Evolutionary conservation across 1,140 invertebrate species (phyloP), one percentile per base, ranked within the genome.

Genomic region (Plectus sambesii): DNA sequence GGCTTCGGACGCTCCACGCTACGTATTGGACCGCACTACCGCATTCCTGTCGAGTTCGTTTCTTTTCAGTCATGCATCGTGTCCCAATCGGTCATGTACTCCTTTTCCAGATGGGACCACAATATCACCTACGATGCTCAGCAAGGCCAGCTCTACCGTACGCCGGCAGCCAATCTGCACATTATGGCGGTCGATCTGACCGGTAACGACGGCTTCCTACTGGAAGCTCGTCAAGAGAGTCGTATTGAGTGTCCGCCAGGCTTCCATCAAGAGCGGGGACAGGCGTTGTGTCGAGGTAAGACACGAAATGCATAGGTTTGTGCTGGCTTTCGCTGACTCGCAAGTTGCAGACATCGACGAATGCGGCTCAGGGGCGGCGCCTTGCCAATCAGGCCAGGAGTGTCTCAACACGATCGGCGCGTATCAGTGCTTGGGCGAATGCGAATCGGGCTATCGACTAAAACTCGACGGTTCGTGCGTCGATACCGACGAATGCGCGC

Each of bases 401-500:
- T 49, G 48, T 27, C 42, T 49, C 24, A 49, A 49, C 26, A 22
- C 26, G 4, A 42, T 3, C 3, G 29, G 53, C 2, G 25, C 44
- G 3, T 61, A 45, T 27, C 59, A 61, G 37, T 61, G 59, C 38
- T 33, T 36, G 1, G 2, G 17, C 5, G 59, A 60, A 2, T 63
- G 37, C 25, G 12, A 45, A 35, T 29, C 36, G n/a, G n/a, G n/a
- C n/a, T n/a, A n/a, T n/a, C n/a, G n/a, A n/a, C n/a, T n/a, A n/a
- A 24, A 45, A 27, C 20, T 24, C 6, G 30, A 61, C 33, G 59
- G 59, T 1, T 42, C 26, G 24, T 61, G 59, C 25, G 25, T 42
- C 9, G 59, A 61, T 26, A 26, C 61, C 22, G 40, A 61, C 39
- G 59, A 61, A 42, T 61, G 59, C 33, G 3, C 41, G 8, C 22